Evolutionary conservation across 2,888 invertebrate species (phyloP), one percentile per base, ranked within the genome.

Genomic region (Sarcophaga rosellei): DNA sequence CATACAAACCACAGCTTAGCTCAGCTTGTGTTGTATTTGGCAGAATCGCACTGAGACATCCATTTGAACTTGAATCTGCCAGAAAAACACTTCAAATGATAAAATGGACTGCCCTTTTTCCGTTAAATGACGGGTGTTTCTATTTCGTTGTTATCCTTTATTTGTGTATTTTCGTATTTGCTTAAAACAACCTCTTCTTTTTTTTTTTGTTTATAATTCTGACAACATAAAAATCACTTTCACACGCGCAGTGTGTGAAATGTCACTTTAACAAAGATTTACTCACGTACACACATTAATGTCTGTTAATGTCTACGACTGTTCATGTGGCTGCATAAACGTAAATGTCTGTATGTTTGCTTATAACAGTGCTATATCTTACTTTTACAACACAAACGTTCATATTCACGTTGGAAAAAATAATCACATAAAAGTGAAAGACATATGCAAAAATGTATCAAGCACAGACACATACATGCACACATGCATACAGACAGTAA

Each of bases 241-340:
- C 61, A 78, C 81, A 86, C 74, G 78, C 84, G 84, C 74, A 78
- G 78, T 84, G 81, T 86, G 81, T 81, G 75, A 86, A 86, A 84
- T 84, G 84, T 84, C 86, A 81, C 81, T 86, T 53, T 81, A 84
- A 75, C 81, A 78, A 72, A 78, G 77, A 84, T 84, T 86, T 86
- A 81, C 78, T 81, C 86, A 86, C 81, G 86, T 86, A 79, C 76
- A 69, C 75, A 73, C 75, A 79, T 78, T 82, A 73, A 62, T 63
- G 61, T 86, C 75, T 62, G 61, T 45, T 62, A 65, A 82, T 74
- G 72, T 44, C 44, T 44, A 12, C 65, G 35, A 20, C 15, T n/a
- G 11, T 61, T 61, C n/a, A 21, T n/a, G n/a, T 69, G 53, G 17
- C 21, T 59, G 17, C 53, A 15, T 53, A 53, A 53, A 53, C 69